Percentiles rank a stretch among this genome's conserved stretches.
Conservation (phyloP, 2,797 vertebrate species). For the Tokudaia muenninki region DNA sequence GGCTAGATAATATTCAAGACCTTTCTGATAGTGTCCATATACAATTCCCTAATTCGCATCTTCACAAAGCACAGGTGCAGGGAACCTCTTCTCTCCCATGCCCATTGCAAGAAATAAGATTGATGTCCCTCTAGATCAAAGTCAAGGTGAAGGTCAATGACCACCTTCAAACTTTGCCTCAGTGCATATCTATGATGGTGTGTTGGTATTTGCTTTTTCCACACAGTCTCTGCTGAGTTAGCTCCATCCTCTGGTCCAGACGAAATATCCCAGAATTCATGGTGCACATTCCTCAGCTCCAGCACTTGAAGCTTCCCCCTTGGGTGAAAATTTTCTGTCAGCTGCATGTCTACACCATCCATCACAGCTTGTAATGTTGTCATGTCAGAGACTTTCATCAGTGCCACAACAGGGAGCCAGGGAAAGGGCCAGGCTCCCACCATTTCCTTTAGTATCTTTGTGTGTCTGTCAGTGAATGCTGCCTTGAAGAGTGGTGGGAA, state of each 20-base stretch:
- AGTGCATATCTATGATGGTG: not conserved
- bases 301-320: not conserved
- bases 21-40: rapidly evolving
- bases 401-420: not conserved
- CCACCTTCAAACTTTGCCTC: not conserved
- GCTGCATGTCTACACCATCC: not conserved
- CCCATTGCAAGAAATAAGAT: not conserved
- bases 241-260: not conserved
- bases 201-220: not conserved
- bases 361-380: not conserved
- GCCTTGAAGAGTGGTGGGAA: not conserved
- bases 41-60: not conserved
- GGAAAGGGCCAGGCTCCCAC: not conserved
- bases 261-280: not conserved
- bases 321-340: not conserved
- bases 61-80: not conserved
- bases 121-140: not conserved
- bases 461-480: not conserved
- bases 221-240: rapidly evolving
- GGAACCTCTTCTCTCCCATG: not conserved
- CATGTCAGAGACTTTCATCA: not conserved
- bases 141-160: not conserved
- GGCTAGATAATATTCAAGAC: not conserved
- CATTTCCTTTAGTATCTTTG: not conserved
- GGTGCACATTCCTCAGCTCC: not conserved